Conservation (phyloP, 92 coral and sea anemone genomes). For the Porites cylindrica region DNA sequence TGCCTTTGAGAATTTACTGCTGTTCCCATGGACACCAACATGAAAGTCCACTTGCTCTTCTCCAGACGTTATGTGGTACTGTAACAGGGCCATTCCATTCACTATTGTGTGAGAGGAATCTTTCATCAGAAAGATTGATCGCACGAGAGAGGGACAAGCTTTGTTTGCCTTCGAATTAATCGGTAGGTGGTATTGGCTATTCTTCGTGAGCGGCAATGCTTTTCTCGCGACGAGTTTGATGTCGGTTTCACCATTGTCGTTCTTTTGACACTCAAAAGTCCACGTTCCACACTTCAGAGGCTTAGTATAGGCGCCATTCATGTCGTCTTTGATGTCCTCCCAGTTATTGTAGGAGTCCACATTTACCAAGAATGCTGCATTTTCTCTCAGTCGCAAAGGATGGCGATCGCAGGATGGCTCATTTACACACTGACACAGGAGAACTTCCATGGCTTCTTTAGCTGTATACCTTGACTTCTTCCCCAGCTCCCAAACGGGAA, state of each 20-base stretch:
- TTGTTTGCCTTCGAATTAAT: conserved; percentile 69
- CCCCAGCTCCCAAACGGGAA: conserved; percentile 50
- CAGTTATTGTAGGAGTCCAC: conserved; percentile 44
- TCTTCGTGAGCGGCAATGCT: conserved; percentile 6
- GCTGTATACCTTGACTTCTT: conserved; percentile 53
- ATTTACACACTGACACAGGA: conserved; percentile 1
- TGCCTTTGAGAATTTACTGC: conserved; percentile 35
- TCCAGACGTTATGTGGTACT: conserved; percentile 51
- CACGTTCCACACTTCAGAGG: conserved; percentile 55
- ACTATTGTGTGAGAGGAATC: conserved; percentile 48
- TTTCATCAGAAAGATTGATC: conserved; percentile 56
- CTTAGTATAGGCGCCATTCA: conserved; percentile 67
- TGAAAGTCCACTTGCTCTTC: conserved; percentile 47
- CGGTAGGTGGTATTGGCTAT: conserved; percentile 50
- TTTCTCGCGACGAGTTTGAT: conserved; percentile 47
- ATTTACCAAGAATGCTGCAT: conserved; percentile 56
- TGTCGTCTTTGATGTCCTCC: conserved; percentile 74
- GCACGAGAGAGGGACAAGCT: conserved; percentile 57
- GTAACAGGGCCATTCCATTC: conserved; percentile 51
- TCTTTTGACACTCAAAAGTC: conserved; percentile 63
- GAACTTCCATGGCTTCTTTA: conserved; percentile 41
- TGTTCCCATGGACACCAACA: conserved; percentile 64
- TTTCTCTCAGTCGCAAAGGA: conserved; percentile 64
- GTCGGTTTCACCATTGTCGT: neutral
- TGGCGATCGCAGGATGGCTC: conserved; percentile 40